Evolutionary conservation across 2,113 vertebrate genomes (phyloP).

Genomic region (Eulemur macaco): DNA sequence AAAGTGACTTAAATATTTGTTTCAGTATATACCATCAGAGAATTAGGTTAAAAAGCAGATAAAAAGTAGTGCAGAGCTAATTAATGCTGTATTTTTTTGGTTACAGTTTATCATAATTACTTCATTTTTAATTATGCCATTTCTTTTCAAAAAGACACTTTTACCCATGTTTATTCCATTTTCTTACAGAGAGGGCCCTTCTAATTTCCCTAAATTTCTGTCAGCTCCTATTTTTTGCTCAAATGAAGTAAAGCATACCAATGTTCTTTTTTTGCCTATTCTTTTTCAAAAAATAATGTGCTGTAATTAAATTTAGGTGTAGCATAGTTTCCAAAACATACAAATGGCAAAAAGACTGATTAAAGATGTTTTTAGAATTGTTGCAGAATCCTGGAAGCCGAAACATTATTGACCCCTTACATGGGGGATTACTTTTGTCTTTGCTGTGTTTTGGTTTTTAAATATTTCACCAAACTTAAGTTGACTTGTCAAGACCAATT

Average conservation of each 20-base stretch:
- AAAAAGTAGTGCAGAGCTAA: conserved; percentile 32
- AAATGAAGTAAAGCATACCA: neutral
- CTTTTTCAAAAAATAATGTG: neutral
- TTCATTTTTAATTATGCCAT: neutral
- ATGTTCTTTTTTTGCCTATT: neutral
- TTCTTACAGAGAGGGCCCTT: neutral
- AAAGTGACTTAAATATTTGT: conserved; percentile 11
- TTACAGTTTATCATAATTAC: neutral
- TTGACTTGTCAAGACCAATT: neutral
- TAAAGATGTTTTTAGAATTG: neutral
- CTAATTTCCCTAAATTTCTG: conserved; percentile 2
- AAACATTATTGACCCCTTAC: neutral
- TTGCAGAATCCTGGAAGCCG: neutral
- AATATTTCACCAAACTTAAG: neutral
- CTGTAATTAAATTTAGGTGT: neutral
- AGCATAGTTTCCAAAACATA: neutral
- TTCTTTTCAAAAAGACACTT: neutral
- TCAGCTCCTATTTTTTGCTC: neutral
- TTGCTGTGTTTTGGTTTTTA: neutral
- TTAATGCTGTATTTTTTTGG: neutral
- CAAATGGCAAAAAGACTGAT: neutral
- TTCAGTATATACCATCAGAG: conserved; percentile 18
- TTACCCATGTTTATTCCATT: neutral
- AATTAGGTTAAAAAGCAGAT: conserved; percentile 48
- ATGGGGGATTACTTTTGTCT: neutral